These are phyloP conservation scores for Gisinianus flammeolus DNA, from an alignment of 2,888 invertebrate genomes.

Conservation along the genomic window DNA sequence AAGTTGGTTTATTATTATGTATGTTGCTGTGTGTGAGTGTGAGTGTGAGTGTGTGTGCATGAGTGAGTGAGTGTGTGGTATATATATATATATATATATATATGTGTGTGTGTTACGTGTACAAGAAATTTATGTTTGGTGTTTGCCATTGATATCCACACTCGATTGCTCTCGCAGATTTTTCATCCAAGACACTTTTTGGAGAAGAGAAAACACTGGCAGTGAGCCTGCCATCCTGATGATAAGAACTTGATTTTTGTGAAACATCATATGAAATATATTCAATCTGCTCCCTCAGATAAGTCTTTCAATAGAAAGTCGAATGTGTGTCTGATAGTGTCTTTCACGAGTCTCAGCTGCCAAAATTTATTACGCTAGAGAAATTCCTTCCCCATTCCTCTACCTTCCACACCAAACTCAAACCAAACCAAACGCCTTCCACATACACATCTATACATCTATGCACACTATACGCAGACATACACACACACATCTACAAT, in stretches of 20 bases:
- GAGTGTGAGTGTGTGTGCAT: not conserved
- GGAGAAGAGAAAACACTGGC: conserved; percentile 58
- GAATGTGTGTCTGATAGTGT: conserved; percentile 56
- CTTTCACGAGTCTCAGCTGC: conserved; percentile 56
- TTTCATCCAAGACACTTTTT: conserved; percentile 59
- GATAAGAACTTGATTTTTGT: conserved; percentile 59
- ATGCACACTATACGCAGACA: not conserved
- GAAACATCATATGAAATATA: conserved; percentile 59
- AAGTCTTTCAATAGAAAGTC: conserved; percentile 58
- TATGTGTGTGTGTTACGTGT: conserved; percentile 41
- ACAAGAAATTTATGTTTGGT: conserved; percentile 59
- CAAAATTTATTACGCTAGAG: conserved; percentile 59
- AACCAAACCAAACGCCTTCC: too few relatives aligned
- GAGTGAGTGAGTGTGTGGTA: conserved; percentile 20
- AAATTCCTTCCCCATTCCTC: conserved; percentile 36
- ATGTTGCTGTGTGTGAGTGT: conserved; percentile 3
- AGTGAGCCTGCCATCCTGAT: conserved; percentile 58
- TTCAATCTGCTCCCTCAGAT: conserved; percentile 59
- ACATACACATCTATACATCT: conserved; percentile 3
- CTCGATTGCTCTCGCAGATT: conserved; percentile 59
- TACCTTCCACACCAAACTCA: not conserved
- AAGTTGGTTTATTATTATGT: conserved; percentile 6
- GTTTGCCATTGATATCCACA: conserved; percentile 59
- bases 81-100: too few relatives aligned
- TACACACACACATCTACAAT: conserved; percentile 6